phyloP scores from a whole-genome alignment of 2,888 invertebrate species.

The Muschampia plurimacula region DNA sequence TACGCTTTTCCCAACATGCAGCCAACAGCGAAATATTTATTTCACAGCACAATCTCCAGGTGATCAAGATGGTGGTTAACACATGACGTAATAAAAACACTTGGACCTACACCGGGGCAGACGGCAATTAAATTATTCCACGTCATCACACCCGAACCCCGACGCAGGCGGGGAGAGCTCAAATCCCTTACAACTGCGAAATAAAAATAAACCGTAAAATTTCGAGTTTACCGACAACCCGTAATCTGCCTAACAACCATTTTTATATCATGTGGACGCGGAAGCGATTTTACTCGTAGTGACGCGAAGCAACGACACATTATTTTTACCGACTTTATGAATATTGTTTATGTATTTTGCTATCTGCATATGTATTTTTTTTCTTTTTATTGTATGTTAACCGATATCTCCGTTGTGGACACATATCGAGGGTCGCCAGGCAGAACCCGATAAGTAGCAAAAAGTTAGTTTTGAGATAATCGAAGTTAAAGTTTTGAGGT shows the following conservation, averaged over 20 bases:
- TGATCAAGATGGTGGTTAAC: slow-evolving; percentile 35
- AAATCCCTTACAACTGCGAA: slow-evolving; percentile 37
- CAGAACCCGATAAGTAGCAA: no score
- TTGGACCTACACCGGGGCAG: slow-evolving; percentile 43
- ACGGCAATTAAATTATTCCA: slow-evolving; percentile 78
- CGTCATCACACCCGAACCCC: slow-evolving; percentile 62
- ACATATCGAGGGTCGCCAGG: no score
- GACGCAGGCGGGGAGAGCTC: slow-evolving; percentile 22
- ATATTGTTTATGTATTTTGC: no score
- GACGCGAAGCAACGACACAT: background rate
- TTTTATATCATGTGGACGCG: slow-evolving; percentile 20
- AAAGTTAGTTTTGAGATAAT: no score
- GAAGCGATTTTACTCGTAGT: slow-evolving; percentile 11
- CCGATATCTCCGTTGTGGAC: no score
- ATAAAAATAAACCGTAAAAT: slow-evolving; percentile 38
- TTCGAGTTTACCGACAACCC: slow-evolving; percentile 20
- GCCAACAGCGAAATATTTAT: background rate
- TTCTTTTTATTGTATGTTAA: no score
- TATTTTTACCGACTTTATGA: background rate
- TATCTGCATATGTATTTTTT: no score
- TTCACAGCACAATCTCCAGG: slow-evolving; percentile 16
- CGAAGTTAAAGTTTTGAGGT: no score
- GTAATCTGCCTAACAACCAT: slow-evolving; percentile 25
- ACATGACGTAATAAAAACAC: slow-evolving; percentile 35
- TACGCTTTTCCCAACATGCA: background rate